These are phyloP conservation scores for Apodemia zela DNA, from an alignment of 2,888 invertebrate species.

Conservation along the genomic window DNA sequence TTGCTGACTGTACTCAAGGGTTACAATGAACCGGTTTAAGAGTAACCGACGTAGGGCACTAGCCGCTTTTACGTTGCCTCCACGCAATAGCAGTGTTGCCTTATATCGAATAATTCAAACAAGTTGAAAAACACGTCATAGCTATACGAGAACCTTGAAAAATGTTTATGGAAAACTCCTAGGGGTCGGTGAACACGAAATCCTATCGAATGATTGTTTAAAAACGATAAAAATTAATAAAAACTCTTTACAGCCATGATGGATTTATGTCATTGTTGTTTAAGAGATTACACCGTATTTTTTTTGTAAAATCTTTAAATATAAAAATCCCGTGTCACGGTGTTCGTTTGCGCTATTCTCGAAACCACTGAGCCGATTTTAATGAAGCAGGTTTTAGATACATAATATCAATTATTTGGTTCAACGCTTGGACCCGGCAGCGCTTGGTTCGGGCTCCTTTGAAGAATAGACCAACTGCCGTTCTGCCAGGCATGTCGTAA, in stretches of 20 bases:
- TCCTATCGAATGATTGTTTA: not conserved
- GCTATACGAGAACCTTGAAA: not conserved
- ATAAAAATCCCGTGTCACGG: too few species aligned
- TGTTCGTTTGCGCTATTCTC: too few species aligned
- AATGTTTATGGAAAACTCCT: not conserved
- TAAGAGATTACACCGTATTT: too few species aligned
- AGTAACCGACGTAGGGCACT: constrained; percentile 65
- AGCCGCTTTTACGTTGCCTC: constrained; percentile 36
- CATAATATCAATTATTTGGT: too few species aligned
- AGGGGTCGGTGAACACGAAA: not conserved
- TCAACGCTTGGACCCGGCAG: too few species aligned
- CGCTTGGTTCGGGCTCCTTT: too few species aligned
- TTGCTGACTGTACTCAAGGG: constrained; percentile 42
- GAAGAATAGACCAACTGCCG: too few species aligned
- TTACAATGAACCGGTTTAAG: constrained; percentile 58
- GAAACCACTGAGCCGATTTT: too few species aligned
- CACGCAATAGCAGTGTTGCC: constrained; percentile 26
- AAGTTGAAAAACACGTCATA: constrained; percentile 1
- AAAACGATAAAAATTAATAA: not conserved
- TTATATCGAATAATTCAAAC: constrained; percentile 25
- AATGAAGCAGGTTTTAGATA: too few species aligned
- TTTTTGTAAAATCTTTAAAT: too few species aligned
- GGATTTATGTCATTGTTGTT: not conserved
- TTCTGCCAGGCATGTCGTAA: too few species aligned
- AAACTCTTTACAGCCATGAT: not conserved